phyloP scores from a whole-genome alignment of 2,113 vertebrate species.

The Erythrocercus mccallii region DNA sequence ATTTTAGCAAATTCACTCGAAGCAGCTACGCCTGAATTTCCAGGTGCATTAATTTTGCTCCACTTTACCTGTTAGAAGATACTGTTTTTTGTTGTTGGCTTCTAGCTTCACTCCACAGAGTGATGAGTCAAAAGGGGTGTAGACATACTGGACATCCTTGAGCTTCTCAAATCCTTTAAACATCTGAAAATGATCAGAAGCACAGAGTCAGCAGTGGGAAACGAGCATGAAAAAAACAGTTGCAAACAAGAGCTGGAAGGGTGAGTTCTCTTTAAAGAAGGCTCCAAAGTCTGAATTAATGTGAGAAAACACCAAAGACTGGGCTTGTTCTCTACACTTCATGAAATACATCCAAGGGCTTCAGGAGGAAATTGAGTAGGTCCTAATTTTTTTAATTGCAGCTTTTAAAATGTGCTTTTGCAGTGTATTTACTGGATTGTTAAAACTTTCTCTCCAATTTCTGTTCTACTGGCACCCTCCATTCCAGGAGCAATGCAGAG shows the following conservation, averaged over 20 bases:
- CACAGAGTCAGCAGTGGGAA: neutral
- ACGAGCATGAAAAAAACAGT: neutral
- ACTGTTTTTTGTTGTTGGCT: slow-evolving; percentile 86
- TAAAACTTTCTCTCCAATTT: neutral
- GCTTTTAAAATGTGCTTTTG: neutral
- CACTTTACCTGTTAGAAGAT: slow-evolving; percentile 89
- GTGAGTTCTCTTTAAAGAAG: neutral
- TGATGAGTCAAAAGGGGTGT: slow-evolving; percentile 86
- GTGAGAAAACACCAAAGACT: neutral
- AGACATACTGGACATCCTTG: slow-evolving; percentile 88
- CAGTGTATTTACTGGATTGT: neutral
- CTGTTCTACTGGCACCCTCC: neutral
- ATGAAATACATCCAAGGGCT: neutral
- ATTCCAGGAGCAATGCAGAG: neutral
- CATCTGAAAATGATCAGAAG: slow-evolving; percentile 78
- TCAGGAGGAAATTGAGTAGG: neutral
- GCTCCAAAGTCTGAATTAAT: neutral
- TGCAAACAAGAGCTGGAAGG: neutral
- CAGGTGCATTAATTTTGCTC: neutral
- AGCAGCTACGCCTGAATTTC: neutral
- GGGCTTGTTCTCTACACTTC: neutral
- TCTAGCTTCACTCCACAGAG: slow-evolving; percentile 89
- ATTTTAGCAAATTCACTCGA: neutral
- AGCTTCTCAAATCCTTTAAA: slow-evolving; percentile 92
- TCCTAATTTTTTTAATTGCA: neutral